Base-by-base conservation (phyloP, 2,888 invertebrate species). In the Drosophila pseudotakahashii region DNA sequence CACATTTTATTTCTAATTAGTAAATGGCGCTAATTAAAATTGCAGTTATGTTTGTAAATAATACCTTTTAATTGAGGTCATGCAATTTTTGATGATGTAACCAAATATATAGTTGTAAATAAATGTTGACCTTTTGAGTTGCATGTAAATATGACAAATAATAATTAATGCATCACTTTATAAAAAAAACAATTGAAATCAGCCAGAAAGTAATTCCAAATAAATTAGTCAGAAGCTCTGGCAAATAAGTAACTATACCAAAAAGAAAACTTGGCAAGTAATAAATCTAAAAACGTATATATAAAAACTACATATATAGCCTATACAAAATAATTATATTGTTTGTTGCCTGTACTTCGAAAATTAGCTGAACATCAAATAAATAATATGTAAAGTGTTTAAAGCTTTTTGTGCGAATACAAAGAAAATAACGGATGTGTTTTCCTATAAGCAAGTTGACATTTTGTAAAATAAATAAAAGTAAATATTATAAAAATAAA, bases 321-420 rank as follows among this genome's bases (percentile, higher is more conserved):
- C 57, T 52, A 48, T 68, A 76, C 41, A 47, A 67, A 71, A 53
- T 72, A 78, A 79, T 71, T 79, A 67, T 73, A 77, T 76, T 81
- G 81, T 85, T 85, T 81, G 84, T 85, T 84, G 83, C 78, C 81
- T 78, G 78, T 80, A 81, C 53, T 73, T 57, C 42, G 71, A 68
- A 53, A 68, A 44, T 45, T 77, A 81, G 71, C 75, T 54, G 36
- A 60, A 76, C 67, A 77, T 70, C 69, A 68, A 83, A 72, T 52
- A 37, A 60, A 53, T 59, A 52, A 50, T 50, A 54, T 32, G 32
- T 19, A 34, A 44, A 53, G 51, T 34, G 53, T 61, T 55, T 62
- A 54, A 62, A 44, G 69, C 69, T 69, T 71, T 69, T 62, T 51
- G 51, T 69, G 69, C 47, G 42, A 50, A 45, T 19, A 55, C 23